Percentiles rank a stretch among this genome's conserved stretches.
These are phyloP conservation scores for Alouatta palliata DNA, from an alignment of 2,113 vertebrate genomes.

Conservation along the genomic window DNA sequence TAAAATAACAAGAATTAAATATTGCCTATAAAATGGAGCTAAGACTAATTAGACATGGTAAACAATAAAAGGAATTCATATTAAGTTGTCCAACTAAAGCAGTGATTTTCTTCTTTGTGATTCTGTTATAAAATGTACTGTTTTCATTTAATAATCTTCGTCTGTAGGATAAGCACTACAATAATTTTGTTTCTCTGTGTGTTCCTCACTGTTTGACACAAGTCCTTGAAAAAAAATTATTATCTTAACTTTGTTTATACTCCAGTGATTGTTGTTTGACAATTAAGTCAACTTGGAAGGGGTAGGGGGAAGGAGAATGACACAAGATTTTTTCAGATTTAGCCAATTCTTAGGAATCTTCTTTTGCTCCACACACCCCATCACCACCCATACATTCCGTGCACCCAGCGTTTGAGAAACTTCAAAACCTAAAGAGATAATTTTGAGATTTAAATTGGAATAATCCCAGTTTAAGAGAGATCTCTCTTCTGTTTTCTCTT, in stretches of 20 bases:
- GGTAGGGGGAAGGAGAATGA: background rate
- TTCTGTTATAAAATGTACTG: slow-evolving; percentile 16
- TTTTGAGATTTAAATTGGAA: slow-evolving; percentile 44
- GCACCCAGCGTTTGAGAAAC: background rate
- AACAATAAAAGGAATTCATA: slow-evolving; percentile 61
- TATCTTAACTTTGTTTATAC: slow-evolving; percentile 29
- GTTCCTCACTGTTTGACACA: background rate
- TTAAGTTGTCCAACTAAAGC: background rate
- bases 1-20: slow-evolving; percentile 76
- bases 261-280: background rate
- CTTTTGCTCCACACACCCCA: background rate
- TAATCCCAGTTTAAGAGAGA: background rate
- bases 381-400: background rate
- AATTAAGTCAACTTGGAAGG: background rate
- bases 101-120: slow-evolving; percentile 7
- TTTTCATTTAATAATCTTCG: slow-evolving; percentile 49
- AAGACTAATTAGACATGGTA: slow-evolving; percentile 58
- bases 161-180: background rate
- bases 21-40: slow-evolving; percentile 54
- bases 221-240: background rate
- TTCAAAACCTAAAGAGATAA: slow-evolving; percentile 1
- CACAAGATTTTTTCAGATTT: background rate
- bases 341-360: background rate
- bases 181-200: slow-evolving; percentile 9
- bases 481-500: slow-evolving; percentile 50